Conservation (phyloP, 1,140 invertebrate genomes). For the Lerema accius region DNA sequence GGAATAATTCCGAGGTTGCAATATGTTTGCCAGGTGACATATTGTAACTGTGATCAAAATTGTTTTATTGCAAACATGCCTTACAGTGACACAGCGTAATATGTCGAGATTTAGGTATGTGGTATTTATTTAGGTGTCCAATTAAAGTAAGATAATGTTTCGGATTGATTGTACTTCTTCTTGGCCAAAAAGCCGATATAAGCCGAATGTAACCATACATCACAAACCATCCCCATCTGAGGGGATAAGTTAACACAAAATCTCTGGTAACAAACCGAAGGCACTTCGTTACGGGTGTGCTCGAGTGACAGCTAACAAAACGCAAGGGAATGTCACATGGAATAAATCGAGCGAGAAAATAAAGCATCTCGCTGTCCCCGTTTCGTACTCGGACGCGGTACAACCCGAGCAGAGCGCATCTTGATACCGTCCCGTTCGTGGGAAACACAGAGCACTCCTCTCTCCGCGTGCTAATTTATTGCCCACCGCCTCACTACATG, state of each 20-base stretch:
- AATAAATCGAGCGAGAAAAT: slow-evolving; percentile 54
- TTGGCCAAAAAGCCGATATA: too few relatives aligned
- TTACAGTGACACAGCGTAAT: too few relatives aligned
- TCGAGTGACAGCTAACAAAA: slow-evolving; percentile 51
- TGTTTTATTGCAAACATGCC: too few relatives aligned
- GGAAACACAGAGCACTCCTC: slow-evolving; percentile 44
- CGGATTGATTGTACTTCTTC: too few relatives aligned
- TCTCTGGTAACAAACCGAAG: slow-evolving; percentile 22
- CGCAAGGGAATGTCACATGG: slow-evolving; percentile 50
- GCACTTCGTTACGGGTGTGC: slow-evolving; percentile 41
- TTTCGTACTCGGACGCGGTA: slow-evolving; percentile 36
- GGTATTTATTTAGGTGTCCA: too few relatives aligned
- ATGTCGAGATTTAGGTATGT: too few relatives aligned
- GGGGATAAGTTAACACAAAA: slow-evolving; percentile 24
- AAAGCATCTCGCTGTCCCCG: slow-evolving; percentile 50
- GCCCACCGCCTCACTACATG: slow-evolving; percentile 42
- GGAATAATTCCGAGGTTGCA: too few relatives aligned
- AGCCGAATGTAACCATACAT: neutral
- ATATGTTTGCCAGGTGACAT: too few relatives aligned
- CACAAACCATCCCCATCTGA: slow-evolving; percentile 17
- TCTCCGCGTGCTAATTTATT: slow-evolving; percentile 53
- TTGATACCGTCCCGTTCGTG: slow-evolving; percentile 53
- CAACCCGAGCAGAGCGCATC: slow-evolving; percentile 45
- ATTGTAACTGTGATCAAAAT: too few relatives aligned
- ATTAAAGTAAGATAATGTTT: too few relatives aligned